phyloP scores from a whole-genome alignment of 2,888 invertebrate species.

The Drosophila demipolita region DNA sequence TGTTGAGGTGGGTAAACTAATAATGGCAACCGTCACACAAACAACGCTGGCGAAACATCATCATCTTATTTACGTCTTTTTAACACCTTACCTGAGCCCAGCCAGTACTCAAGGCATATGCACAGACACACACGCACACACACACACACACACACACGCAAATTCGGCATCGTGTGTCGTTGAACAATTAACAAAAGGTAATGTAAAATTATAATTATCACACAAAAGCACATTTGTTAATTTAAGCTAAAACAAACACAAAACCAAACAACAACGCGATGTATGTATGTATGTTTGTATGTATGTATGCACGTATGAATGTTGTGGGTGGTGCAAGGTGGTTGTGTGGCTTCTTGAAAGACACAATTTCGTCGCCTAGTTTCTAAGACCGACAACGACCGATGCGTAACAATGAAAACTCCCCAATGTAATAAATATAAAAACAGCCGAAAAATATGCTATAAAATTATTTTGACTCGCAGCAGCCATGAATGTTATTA shows the following conservation, averaged over 20 bases:
- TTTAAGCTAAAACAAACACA: conserved; percentile 80
- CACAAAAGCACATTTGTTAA: conserved; percentile 82
- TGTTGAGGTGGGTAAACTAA: conserved; percentile 59
- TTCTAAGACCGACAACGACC: conserved; percentile 67
- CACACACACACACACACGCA: conserved; percentile 26
- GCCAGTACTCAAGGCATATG: conserved; percentile 29
- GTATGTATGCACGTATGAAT: conserved; percentile 1
- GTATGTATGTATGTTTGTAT: not conserved
- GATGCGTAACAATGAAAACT: conserved; percentile 79
- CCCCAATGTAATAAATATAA: conserved; percentile 84
- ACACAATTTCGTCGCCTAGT: conserved; percentile 69
- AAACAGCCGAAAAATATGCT: conserved; percentile 83
- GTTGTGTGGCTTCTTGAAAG: conserved; percentile 56
- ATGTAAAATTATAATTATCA: conserved; percentile 84
- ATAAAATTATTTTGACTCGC: conserved; percentile 76
- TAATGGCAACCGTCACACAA: conserved; percentile 53
- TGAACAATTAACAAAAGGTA: conserved; percentile 84
- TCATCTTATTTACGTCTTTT: conserved; percentile 80
- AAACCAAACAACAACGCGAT: conserved; percentile 37
- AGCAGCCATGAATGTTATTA: conserved; percentile 33
- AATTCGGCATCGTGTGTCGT: conserved; percentile 59
- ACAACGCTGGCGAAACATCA: conserved; percentile 57
- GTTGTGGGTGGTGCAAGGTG: conserved; percentile 21
- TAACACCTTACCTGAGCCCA: conserved; percentile 66
- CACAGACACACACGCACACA: conserved; percentile 21